These are phyloP conservation scores for Drosophila navojoa DNA, from an alignment of 1,140 invertebrate genomes.

Conservation along the genomic window DNA sequence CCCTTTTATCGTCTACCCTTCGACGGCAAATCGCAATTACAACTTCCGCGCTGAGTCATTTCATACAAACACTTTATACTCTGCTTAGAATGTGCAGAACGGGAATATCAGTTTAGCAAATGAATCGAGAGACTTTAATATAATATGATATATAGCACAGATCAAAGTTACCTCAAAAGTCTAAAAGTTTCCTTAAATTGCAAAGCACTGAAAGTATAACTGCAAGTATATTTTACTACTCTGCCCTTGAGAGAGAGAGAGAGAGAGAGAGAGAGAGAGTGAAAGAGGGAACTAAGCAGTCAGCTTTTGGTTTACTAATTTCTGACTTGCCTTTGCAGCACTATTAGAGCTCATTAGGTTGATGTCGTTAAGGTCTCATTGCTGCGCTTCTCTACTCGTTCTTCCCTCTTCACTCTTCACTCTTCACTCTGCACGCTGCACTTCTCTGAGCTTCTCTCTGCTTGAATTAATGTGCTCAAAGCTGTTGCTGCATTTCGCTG, in stretches of 20 bases:
- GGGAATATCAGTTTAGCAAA: background rate
- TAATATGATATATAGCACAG: too few relatives aligned
- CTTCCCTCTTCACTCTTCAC: too few relatives aligned
- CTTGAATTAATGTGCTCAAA: slow-evolving; percentile 8
- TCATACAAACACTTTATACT: background rate
- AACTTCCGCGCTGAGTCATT: slow-evolving; percentile 68
- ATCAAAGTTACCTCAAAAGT: too few relatives aligned
- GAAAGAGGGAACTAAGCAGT: background rate
- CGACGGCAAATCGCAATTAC: slow-evolving; percentile 55
- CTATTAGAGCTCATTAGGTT: slow-evolving; percentile 62
- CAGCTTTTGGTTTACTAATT: background rate
- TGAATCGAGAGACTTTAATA: too few relatives aligned
- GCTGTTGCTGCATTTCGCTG: slow-evolving; percentile 7
- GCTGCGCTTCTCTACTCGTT: background rate
- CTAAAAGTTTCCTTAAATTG: too few relatives aligned
- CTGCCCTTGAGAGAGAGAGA: too few relatives aligned
- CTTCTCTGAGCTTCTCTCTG: background rate
- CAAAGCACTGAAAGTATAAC: too few relatives aligned
- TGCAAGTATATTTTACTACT: too few relatives aligned
- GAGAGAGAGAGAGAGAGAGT: too few relatives aligned
- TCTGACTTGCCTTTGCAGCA: slow-evolving; percentile 28
- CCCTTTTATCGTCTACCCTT: slow-evolving; percentile 2
- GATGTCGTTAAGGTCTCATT: slow-evolving; percentile 36
- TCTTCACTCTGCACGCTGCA: background rate
- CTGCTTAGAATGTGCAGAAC: background rate